Percentiles rank a stretch among this genome's conserved stretches.
These are phyloP conservation scores for Protobothrops flavoviridis DNA, from an alignment of 2,113 vertebrate species.

Conservation along the genomic window DNA sequence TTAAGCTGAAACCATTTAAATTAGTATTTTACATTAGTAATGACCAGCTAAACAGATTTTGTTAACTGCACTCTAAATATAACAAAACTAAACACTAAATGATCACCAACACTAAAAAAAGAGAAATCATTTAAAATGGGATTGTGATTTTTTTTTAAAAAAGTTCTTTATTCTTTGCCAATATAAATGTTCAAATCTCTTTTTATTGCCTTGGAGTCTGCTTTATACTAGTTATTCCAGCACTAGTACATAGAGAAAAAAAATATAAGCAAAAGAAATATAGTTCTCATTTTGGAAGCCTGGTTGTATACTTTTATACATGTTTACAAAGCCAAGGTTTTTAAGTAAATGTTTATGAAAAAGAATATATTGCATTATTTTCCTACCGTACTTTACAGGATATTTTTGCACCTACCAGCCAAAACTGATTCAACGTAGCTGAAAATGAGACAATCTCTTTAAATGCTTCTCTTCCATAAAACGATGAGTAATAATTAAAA, in stretches of 20 bases:
- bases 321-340: not conserved
- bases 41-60: not conserved
- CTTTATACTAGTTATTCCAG: not conserved
- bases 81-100: not conserved
- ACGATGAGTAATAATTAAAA: slow-evolving; percentile 57
- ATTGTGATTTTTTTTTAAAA: not conserved
- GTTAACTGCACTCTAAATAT: not conserved
- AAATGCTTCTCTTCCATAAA: slow-evolving; percentile 67
- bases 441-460: slow-evolving; percentile 63
- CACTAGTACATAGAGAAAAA: not conserved
- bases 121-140: not conserved
- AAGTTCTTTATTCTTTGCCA: not conserved
- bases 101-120: not conserved
- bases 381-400: slow-evolving; percentile 46
- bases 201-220: not conserved
- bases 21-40: not conserved
- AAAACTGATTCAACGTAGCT: slow-evolving; percentile 65
- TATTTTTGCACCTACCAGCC: slow-evolving; percentile 62
- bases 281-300: not conserved
- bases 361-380: slow-evolving; percentile 53
- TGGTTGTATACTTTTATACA: not conserved
- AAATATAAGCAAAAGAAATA: not conserved
- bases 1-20: not conserved
- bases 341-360: slow-evolving; percentile 50
- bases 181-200: not conserved